Evolutionary conservation across 2,113 vertebrate genomes (phyloP).

Genomic region (Gobiocypris rarus): DNA sequence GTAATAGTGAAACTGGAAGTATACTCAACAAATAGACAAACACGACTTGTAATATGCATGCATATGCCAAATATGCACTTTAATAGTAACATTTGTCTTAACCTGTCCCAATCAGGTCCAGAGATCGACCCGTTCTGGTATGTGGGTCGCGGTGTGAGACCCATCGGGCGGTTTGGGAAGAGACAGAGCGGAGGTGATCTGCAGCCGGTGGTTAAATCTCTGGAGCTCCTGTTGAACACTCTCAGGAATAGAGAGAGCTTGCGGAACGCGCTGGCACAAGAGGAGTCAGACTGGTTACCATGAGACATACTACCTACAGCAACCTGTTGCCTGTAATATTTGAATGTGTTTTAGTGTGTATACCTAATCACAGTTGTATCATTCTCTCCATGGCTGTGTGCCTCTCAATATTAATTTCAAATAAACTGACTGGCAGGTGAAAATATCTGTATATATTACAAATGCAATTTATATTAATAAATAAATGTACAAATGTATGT

Average conservation of each 20-base stretch:
- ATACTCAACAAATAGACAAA: not conserved
- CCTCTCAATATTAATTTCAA: slow-evolving; percentile 40
- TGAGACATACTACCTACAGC: slow-evolving; percentile 57
- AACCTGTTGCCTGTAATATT: slow-evolving; percentile 14
- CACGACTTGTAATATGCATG: not conserved
- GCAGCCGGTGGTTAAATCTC: slow-evolving; percentile 68
- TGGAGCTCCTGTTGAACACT: slow-evolving; percentile 74
- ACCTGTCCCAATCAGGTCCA: slow-evolving; percentile 76
- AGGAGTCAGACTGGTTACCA: slow-evolving; percentile 72
- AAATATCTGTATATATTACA: slow-evolving; percentile 65
- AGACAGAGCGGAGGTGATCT: slow-evolving; percentile 73
- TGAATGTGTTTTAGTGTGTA: slow-evolving; percentile 13
- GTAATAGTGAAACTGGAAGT: not conserved
- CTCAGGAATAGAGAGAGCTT: slow-evolving; percentile 75
- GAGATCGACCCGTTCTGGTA: slow-evolving; percentile 92
- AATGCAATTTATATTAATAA: slow-evolving; percentile 73
- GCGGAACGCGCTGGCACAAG: slow-evolving; percentile 56
- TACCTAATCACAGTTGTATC: slow-evolving; percentile 4
- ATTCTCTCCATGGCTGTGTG: slow-evolving; percentile 32
- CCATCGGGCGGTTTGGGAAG: slow-evolving; percentile 90
- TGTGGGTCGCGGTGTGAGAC: slow-evolving; percentile 85
- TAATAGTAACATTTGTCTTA: slow-evolving; percentile 39
- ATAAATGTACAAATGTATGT: slow-evolving; percentile 68
- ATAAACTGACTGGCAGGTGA: slow-evolving; percentile 49
- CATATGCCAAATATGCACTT: not conserved